A percentile compares a stretch with the other conserved stretches of the same genome.
Evolutionary conservation across 2,888 invertebrate species (phyloP).

Genomic region (Aporophyla lueneburgensis): DNA sequence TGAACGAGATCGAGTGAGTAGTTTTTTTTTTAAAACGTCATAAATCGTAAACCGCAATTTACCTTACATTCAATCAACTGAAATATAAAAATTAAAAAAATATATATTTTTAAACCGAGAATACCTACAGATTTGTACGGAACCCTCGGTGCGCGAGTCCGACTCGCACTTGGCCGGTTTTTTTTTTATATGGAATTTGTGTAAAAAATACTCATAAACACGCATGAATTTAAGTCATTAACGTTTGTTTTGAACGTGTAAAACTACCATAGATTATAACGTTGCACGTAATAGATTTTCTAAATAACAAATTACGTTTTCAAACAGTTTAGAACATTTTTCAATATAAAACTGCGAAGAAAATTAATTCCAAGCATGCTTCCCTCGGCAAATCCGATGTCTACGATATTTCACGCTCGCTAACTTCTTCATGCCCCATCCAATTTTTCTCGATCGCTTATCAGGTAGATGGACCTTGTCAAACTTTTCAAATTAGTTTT

Average conservation of each 20-base stretch:
- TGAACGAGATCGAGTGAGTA: too few relatives aligned
- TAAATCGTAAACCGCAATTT: too few relatives aligned
- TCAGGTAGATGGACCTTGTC: constrained; percentile 84
- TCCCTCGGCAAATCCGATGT: constrained; percentile 74
- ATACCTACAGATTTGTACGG: too few relatives aligned
- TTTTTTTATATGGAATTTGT: constrained; percentile 45
- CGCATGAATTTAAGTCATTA: constrained; percentile 25
- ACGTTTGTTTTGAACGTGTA: constrained; percentile 19
- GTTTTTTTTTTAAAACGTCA: too few relatives aligned
- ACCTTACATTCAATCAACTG: too few relatives aligned
- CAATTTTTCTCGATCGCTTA: constrained; percentile 83
- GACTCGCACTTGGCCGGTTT: too few relatives aligned
- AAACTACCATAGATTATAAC: constrained; percentile 14
- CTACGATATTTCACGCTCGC: constrained; percentile 82
- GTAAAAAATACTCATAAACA: constrained; percentile 28
- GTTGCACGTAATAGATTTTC: constrained; percentile 16
- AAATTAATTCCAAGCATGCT: constrained; percentile 72
- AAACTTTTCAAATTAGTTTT: constrained; percentile 86
- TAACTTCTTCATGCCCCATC: constrained; percentile 82
- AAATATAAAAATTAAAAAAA: too few relatives aligned
- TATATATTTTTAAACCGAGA: too few relatives aligned
- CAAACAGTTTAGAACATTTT: constrained; percentile 59
- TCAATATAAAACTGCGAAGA: constrained; percentile 69
- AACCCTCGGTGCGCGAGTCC: too few relatives aligned
- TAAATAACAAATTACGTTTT: constrained; percentile 38